phyloP scores from a whole-genome alignment of 1,140 invertebrate genomes.

The Euura lappo region DNA sequence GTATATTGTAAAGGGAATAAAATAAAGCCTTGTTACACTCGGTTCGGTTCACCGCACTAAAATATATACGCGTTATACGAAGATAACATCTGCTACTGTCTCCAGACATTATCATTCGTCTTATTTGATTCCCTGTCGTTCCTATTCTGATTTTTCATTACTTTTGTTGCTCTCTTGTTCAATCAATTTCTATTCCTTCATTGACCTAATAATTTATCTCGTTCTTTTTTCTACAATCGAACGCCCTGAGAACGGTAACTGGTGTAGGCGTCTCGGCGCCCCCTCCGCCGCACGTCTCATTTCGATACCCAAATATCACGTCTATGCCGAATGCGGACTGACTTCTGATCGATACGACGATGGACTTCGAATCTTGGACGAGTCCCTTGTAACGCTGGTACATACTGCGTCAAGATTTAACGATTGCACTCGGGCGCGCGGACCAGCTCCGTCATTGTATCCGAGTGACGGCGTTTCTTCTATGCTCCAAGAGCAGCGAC shows the following conservation, averaged over 20 bases:
- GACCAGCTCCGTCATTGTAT: conserved; percentile 1
- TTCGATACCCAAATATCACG: background rate
- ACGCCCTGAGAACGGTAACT: background rate
- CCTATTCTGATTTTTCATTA: background rate
- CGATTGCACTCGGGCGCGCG: background rate
- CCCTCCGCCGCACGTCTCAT: background rate
- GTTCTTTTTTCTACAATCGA: background rate
- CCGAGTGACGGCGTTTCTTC: background rate
- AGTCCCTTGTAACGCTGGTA: background rate
- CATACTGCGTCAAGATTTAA: background rate
- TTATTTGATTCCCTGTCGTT: conserved; percentile 7
- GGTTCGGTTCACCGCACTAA: background rate
- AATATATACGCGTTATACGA: background rate
- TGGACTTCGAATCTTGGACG: background rate
- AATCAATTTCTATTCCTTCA: background rate
- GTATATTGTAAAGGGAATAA: background rate
- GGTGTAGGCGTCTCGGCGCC: background rate
- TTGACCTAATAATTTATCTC: background rate
- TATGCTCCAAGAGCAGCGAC: too few species aligned
- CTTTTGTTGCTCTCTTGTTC: background rate
- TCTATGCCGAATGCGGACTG: background rate
- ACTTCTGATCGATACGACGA: conserved; percentile 12
- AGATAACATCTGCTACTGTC: conserved; percentile 14
- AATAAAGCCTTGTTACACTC: background rate
- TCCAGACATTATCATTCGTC: conserved; percentile 13